phyloP scores from a whole-genome alignment of 2,797 vertebrate genomes.

The Myripristis murdjan region DNA sequence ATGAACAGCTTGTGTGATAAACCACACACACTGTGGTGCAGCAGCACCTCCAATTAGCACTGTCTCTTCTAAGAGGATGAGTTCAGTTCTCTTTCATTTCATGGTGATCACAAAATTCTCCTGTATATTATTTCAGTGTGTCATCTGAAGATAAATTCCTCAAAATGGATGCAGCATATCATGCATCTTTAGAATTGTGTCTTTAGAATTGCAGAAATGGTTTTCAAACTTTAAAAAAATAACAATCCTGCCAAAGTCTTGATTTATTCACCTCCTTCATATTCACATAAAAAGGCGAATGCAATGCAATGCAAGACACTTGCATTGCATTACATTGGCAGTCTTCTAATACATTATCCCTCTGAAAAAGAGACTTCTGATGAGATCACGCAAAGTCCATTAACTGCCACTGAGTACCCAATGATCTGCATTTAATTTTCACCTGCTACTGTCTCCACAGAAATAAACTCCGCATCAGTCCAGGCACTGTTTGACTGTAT shows the following conservation, averaged over 20 bases:
- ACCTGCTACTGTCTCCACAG: slow-evolving; percentile 6
- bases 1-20: not conserved
- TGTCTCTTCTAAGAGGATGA: too few species aligned
- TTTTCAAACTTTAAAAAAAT: not conserved
- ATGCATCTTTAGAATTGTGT: not conserved
- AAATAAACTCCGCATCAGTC: slow-evolving; percentile 24
- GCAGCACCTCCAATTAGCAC: too few species aligned
- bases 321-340: too few species aligned
- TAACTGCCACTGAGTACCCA: not conserved
- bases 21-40: too few species aligned
- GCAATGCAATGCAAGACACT: not conserved
- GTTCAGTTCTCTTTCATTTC: slow-evolving; percentile 5
- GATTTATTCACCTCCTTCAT: not conserved
- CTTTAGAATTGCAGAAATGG: not conserved
- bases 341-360: not conserved
- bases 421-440: slow-evolving; percentile 5
- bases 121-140: not conserved
- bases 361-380: slow-evolving; percentile 18
- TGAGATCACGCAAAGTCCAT: slow-evolving; percentile 30
- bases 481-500: not conserved
- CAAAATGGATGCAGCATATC: too few species aligned
- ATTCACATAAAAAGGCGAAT: not conserved
- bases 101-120: not conserved
- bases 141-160: too few species aligned
- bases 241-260: too few species aligned